A percentile compares a stretch with the other conserved stretches of the same genome.
These are phyloP conservation scores for Drosophila varians DNA, from an alignment of 1,140 invertebrate genomes.

Conservation along the genomic window DNA sequence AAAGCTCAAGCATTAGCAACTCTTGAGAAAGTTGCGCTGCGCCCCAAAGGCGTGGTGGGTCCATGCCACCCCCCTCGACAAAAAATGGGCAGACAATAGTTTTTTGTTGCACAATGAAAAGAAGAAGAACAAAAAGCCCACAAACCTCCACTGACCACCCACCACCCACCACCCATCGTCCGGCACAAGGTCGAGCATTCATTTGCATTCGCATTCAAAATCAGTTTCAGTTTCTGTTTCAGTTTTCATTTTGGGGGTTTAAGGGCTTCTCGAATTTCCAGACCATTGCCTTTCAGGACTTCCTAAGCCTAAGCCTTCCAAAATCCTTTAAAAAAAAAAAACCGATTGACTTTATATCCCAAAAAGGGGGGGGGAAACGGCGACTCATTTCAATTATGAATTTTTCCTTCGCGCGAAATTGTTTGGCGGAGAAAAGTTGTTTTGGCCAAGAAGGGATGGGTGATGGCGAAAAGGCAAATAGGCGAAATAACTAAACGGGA, in stretches of 20 bases:
- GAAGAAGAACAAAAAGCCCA: not conserved
- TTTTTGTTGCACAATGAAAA: conserved; percentile 28
- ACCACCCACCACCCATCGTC: not conserved
- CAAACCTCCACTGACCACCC: not conserved
- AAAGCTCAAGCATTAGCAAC: conserved; percentile 70
- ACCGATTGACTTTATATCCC: conserved; percentile 22
- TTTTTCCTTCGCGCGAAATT: no score
- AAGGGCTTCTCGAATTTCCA: not conserved
- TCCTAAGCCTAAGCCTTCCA: not conserved
- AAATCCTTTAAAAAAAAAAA: not conserved
- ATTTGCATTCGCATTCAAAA: conserved; percentile 63
- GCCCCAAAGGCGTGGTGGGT: conserved; percentile 52
- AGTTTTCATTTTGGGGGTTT: not conserved
- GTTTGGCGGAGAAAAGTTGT: no score
- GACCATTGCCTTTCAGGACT: conserved; percentile 10
- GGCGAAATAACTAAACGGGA: conserved; percentile 62
- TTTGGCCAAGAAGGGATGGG: conserved; percentile 12
- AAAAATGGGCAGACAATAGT: conserved; percentile 27
- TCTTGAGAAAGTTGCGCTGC: conserved; percentile 68
- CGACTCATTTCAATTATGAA: conserved; percentile 47
- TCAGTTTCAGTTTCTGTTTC: conserved; percentile 15
- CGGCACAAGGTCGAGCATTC: conserved; percentile 49
- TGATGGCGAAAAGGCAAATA: conserved; percentile 52
- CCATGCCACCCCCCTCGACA: not conserved
- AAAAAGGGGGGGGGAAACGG: not conserved